These are phyloP conservation scores for Arnoldichthys spilopterus DNA, from an alignment of 2,797 vertebrate genomes.

Conservation along the genomic window DNA sequence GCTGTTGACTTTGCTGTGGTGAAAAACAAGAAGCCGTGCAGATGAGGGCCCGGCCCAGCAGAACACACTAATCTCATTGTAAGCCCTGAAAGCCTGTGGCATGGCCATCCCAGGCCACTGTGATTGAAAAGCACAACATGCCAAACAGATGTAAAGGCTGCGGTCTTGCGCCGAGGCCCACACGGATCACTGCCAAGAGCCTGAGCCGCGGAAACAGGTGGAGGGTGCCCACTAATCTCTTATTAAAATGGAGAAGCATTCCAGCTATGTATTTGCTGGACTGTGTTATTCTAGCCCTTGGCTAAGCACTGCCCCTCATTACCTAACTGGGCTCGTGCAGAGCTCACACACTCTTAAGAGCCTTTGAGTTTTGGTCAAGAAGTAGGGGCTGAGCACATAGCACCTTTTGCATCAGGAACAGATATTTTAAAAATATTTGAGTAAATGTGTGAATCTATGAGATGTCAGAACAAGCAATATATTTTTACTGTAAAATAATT, in stretches of 20 bases:
- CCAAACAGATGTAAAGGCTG: slow-evolving; percentile 78
- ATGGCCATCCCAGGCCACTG: slow-evolving; percentile 59
- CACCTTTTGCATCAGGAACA: not conserved
- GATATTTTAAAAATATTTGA: not conserved
- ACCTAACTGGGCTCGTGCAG: slow-evolving; percentile 60
- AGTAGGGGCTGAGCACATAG: not conserved
- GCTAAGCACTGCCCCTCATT: slow-evolving; percentile 64
- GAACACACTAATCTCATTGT: slow-evolving; percentile 80
- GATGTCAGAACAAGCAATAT: too few species aligned
- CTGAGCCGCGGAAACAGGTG: slow-evolving; percentile 87
- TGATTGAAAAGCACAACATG: slow-evolving; percentile 81
- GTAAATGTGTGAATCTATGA: not conserved
- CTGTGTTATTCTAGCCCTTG: slow-evolving; percentile 75
- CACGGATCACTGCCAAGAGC: slow-evolving; percentile 72
- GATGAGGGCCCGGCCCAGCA: slow-evolving; percentile 71
- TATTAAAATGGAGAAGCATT: slow-evolving; percentile 85
- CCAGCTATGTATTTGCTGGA: slow-evolving; percentile 80
- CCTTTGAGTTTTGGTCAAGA: not conserved
- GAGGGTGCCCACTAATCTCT: slow-evolving; percentile 86
- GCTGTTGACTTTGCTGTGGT: slow-evolving; percentile 70
- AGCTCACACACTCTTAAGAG: slow-evolving; percentile 50
- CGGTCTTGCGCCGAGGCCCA: slow-evolving; percentile 66
- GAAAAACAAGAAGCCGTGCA: slow-evolving; percentile 66
- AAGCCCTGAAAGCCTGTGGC: slow-evolving; percentile 66
- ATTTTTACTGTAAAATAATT: not conserved